Evolutionary conservation across 2,113 vertebrate species (phyloP), one percentile per base, ranked within the genome.

Genomic region (Chlamydotis undulata): DNA sequence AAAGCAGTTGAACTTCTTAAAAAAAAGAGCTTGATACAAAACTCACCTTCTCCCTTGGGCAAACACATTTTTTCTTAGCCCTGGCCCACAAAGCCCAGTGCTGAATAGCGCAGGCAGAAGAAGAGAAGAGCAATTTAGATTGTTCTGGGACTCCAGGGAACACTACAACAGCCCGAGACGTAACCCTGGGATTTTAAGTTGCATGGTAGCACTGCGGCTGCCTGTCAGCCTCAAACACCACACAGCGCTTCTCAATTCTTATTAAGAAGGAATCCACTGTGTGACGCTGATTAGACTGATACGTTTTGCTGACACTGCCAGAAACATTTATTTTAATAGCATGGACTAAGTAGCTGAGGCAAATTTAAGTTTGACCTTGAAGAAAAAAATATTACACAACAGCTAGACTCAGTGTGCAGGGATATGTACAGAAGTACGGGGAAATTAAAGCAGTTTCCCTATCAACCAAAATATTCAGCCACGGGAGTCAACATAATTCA

Each of bases 281-380:
- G 10, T 19, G 49, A 77, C 0, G 5, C 68, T 26, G 83, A 90
- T 90, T 76, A 60, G 26, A 65, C 2, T 0, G 14, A 68, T 24
- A 15, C 0, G 1, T 82, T 82, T 11, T 89, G 83, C 86, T 95
- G 86, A 94, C 65, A 37, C 4, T 25, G 76, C 35, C 93, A 92
- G 56, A 78, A 86, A 94, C 56, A 28, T 35, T 90, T 78, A 77
- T 92, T 93, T 89, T 68, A 78, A 69, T 61, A 43, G 43, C 87
- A 75, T 3, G 8, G 61, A 85, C 5, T 31, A 85, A 31, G 57
- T 7, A 53, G 45, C 26, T 18, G 18, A 79, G 33, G 33, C 7
- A 84, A 89, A 85, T 76, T 53, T 37, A 64, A 67, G 29, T 71
- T 35, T 61, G 60, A 90, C 90, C 92, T 94, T 87, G 65, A 67